These are phyloP conservation scores for Ophiodon elongatus DNA, from an alignment of 2,113 vertebrate species.

Conservation along the genomic window DNA sequence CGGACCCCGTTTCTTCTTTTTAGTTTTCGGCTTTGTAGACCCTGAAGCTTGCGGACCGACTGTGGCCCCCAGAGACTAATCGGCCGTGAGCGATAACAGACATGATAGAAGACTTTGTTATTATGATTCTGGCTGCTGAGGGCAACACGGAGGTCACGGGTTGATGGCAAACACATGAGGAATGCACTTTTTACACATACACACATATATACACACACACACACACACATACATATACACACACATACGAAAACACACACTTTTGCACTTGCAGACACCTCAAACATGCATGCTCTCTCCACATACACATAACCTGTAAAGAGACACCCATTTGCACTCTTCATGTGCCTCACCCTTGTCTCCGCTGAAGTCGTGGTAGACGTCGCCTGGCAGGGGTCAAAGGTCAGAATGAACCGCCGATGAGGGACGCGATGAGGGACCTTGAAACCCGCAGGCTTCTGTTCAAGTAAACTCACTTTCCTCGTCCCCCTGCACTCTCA, in stretches of 20 bases:
- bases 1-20: conserved; percentile 27
- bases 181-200: conserved; percentile 59
- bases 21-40: conserved; percentile 35
- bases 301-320: conserved; percentile 42
- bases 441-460: conserved; percentile 46
- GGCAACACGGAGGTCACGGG: conserved; percentile 32
- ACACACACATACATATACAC: conserved; percentile 20
- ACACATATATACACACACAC: conserved; percentile 25
- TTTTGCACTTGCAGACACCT: conserved; percentile 60
- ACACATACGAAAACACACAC: conserved; percentile 20
- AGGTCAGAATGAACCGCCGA: conserved; percentile 82
- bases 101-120: conserved; percentile 29
- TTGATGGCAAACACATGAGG: conserved; percentile 18
- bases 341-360: conserved; percentile 46
- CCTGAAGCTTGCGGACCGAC: conserved; percentile 43
- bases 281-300: conserved; percentile 61
- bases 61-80: conserved; percentile 46
- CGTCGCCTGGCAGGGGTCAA: conserved; percentile 55
- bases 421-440: conserved; percentile 75
- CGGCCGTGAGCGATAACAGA: conserved; percentile 23
- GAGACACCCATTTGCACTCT: conserved; percentile 48
- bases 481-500: conserved; percentile 11
- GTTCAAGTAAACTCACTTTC: neutral
- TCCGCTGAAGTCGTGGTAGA: conserved; percentile 8
- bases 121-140: conserved; percentile 60